Conservation (phyloP, 2,797 vertebrate genomes). For the Acanthurus lineatus region DNA sequence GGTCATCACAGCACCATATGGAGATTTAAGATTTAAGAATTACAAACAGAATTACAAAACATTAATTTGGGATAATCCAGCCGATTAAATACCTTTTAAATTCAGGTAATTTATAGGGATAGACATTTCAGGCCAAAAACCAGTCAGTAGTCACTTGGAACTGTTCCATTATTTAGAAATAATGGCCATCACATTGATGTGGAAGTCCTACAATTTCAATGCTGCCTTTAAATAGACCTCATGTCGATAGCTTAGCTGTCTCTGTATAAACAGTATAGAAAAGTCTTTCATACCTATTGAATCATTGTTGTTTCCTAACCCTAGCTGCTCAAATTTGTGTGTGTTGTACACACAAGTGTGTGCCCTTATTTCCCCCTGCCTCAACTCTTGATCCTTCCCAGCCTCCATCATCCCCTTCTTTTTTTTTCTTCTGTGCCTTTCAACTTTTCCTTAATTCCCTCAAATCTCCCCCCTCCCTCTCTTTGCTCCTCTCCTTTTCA, state of each 20-base stretch:
- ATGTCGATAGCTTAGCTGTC: not conserved
- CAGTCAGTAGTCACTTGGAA: too few relatives aligned
- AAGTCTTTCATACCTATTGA: not conserved
- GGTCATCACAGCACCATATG: not conserved
- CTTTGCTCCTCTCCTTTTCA: not conserved
- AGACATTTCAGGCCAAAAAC: too few relatives aligned
- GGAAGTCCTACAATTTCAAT: slow-evolving; percentile 16
- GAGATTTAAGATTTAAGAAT: not conserved
- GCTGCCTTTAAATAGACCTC: not conserved
- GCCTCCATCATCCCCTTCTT: slow-evolving; percentile 16
- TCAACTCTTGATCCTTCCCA: slow-evolving; percentile 25
- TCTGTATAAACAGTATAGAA: not conserved
- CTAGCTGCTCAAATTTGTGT: not conserved
- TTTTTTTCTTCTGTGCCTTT: slow-evolving; percentile 37
- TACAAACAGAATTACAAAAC: slow-evolving; percentile 10
- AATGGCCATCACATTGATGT: slow-evolving; percentile 19
- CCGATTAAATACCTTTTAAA: slow-evolving; percentile 33
- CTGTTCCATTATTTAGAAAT: too few relatives aligned
- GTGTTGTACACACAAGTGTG: not conserved
- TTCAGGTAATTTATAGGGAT: not conserved
- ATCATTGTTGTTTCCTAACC: not conserved
- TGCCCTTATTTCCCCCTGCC: not conserved
- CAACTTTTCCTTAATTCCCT: slow-evolving; percentile 48
- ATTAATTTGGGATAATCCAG: slow-evolving; percentile 6
- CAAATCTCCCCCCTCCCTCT: slow-evolving; percentile 15